Base-by-base conservation (phyloP, 2,797 vertebrate species). In the Phrynocephalus guinanensis region DNA sequence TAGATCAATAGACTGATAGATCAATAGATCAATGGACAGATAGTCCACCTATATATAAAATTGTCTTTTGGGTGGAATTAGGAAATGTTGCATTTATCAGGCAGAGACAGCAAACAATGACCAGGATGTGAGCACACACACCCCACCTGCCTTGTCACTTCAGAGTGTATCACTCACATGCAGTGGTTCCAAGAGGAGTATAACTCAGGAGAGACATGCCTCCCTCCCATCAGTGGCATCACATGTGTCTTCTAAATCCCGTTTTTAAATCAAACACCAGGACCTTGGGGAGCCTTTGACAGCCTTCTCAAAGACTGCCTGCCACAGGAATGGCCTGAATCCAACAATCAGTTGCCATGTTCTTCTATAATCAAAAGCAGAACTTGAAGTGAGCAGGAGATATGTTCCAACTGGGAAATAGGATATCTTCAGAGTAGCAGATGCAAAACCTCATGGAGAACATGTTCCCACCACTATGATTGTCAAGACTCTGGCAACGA, bases 281-380 rank as follows among this genome's bases (percentile, higher is more conserved):
- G n/a, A 18, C 16, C 6, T 30, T 76, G 83, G 72, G 13, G 73
- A 38, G 52, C 38, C 28, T 6, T 1, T 7, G 9, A 15, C 16
- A 60, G 7, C 68, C 8, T n/a, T 83, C 52, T 83, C n/a, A 33
- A 50, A 48, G 75, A 56, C 11, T 83, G 50, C 18, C 16, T n/a
- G 26, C 16, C 26, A 66, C 16, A 66, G 18, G 24, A 60, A 66
- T 48, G 52, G 22, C 6, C 71, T 24, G 50, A 30, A 72, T 6
- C n/a, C 3, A 26, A 1, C 8, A 44, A 24, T 73, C 24, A 73
- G 52, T 8, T 85, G 38, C 60, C 76, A 44, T 11, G 26, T 44
- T 77, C 60, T 85, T n/a, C 28, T 66, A 20, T n/a, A 77, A 30
- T 77, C 75, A 77, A 30, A 68, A 78, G n/a, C 28, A 86, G 66